These are phyloP conservation scores for Diacarnus erythraeanus DNA, from an alignment of 37 sponge, comb jelly and placozoan species.

Conservation along the genomic window DNA sequence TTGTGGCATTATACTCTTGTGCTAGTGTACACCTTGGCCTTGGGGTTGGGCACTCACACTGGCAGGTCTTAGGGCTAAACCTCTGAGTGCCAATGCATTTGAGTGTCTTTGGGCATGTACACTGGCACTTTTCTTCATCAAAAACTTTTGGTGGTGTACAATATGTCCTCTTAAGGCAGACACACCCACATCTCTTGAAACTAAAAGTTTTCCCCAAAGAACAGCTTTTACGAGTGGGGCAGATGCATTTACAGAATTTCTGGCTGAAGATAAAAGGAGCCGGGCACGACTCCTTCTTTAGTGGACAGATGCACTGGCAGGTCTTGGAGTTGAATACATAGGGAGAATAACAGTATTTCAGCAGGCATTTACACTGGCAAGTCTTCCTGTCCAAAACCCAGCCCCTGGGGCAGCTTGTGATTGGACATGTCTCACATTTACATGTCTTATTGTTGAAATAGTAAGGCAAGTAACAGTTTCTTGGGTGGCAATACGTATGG, in stretches of 20 bases:
- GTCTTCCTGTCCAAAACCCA: neutral
- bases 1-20: too few relatives aligned
- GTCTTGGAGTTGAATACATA: constrained; percentile 18
- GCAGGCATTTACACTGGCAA: constrained; percentile 19
- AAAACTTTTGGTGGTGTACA: neutral
- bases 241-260: constrained; percentile 9
- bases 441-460: constrained; percentile 15
- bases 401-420: neutral
- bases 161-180: neutral
- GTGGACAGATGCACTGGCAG: constrained; percentile 44
- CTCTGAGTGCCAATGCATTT: too few relatives aligned
- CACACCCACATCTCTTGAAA: constrained; percentile 16
- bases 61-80: too few relatives aligned
- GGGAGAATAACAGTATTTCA: neutral
- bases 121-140: too few relatives aligned
- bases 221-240: neutral
- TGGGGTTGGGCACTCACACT: too few relatives aligned
- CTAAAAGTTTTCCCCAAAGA: neutral
- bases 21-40: too few relatives aligned
- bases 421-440: constrained; percentile 22
- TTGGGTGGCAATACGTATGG: neutral
- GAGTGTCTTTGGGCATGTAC: too few relatives aligned
- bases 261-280: constrained; percentile 21
- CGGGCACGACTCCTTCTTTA: neutral
- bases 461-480: neutral